phyloP scores from a whole-genome alignment of 2,888 invertebrate species.

The Agrotis puta region DNA sequence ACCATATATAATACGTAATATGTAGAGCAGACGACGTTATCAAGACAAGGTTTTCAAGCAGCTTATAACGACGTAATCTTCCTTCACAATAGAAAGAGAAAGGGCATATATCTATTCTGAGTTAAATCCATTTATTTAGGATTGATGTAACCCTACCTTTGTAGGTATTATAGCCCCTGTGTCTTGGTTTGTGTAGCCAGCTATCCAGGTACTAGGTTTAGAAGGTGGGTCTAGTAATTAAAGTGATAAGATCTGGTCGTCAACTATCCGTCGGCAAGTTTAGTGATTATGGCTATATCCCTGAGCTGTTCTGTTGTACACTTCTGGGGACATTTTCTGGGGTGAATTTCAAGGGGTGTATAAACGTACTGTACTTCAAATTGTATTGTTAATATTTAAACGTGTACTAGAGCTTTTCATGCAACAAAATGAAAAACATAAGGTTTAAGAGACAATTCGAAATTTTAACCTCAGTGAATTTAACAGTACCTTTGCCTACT shows the following conservation, averaged over 20 bases:
- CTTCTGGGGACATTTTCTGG: slow-evolving; percentile 15
- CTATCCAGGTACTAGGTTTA: slow-evolving; percentile 34
- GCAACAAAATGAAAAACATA: too few relatives aligned
- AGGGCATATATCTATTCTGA: slow-evolving; percentile 39
- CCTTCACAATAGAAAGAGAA: slow-evolving; percentile 41
- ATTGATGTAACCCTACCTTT: slow-evolving; percentile 47
- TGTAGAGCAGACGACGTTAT: neutral
- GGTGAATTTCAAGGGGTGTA: neutral
- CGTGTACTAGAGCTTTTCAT: too few relatives aligned
- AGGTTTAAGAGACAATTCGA: too few relatives aligned
- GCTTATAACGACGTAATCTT: slow-evolving; percentile 5
- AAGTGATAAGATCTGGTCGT: slow-evolving; percentile 54
- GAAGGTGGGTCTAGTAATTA: slow-evolving; percentile 52
- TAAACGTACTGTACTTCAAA: neutral
- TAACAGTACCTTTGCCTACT: too few relatives aligned
- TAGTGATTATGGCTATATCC: slow-evolving; percentile 52
- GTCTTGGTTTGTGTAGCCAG: slow-evolving; percentile 37
- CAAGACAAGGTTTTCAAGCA: neutral
- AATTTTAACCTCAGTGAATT: too few relatives aligned
- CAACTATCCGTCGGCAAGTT: slow-evolving; percentile 48
- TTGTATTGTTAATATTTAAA: neutral
- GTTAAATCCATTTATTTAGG: slow-evolving; percentile 36
- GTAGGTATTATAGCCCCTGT: slow-evolving; percentile 27
- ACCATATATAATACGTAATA: slow-evolving; percentile 1
- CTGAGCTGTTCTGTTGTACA: slow-evolving; percentile 26